Base-by-base conservation (phyloP, 2,888 invertebrate species). In the Cremastinae sp. region DNA sequence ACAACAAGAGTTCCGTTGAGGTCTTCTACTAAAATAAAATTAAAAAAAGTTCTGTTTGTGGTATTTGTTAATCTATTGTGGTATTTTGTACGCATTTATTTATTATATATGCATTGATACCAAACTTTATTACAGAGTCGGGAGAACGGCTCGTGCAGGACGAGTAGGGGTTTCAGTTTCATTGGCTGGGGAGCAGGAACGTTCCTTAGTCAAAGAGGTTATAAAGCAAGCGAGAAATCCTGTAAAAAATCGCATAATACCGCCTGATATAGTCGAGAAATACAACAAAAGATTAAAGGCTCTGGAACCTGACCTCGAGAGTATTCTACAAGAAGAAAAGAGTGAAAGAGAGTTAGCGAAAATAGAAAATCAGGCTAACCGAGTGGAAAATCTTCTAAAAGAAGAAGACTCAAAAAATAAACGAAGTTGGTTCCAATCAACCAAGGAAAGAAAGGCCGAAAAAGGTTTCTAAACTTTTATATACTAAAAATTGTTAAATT, bases 91-190 rank as follows among this genome's bases (percentile, higher is more conserved):
- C 28, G 5, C 2, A 28, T 28, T 28, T 28, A 28, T 28, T 28
- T 5, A 28, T 28, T 28, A n/a, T n/a, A n/a, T n/a, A n/a, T n/a
- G n/a, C n/a, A n/a, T 28, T 28, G 2, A 28, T 28, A 28, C 28
- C 28, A 5, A 28, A 8, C 14, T 49, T 51, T 37, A 39, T 49
- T 70, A 28, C 51, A 87, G 94, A 90, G 97, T 99, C 7, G 99
- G 99, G 41, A 92, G 99, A 83, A 99, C 99, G 0, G 99, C 99
- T 0, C 93, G 99, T 85, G 99, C 99, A 7, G 98, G 98, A 0
- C 93, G 96, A 64, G 95, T 95, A 10, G 99, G 99, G 20, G 95
- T 97, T 73, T 97, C 99, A 0, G 97, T 99, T 4, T 98, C 98
- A 0, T 91, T 99, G 61, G 97, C 98, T 58, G 98, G 98, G 0